Evolutionary conservation across 2,888 invertebrate species (phyloP), one percentile per base, ranked within the genome.

Genomic region (Dyspetes luteomarginatus): DNA sequence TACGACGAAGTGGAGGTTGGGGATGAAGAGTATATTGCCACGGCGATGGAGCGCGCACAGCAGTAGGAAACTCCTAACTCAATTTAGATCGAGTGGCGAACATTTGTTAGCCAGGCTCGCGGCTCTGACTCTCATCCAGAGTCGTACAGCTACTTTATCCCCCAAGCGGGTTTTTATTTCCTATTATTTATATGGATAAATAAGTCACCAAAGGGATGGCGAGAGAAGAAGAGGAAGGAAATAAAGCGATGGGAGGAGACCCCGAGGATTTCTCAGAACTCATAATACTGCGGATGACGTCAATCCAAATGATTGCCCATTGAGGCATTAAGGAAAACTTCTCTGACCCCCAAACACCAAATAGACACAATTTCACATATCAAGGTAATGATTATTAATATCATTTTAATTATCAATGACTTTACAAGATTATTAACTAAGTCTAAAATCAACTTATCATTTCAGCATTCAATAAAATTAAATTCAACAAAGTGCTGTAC

Each of bases 71-170:
- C 89, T 89, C 89, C 81, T 92, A 91, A 92, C 92, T 91, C 92
- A 91, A 92, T 92, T 92, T 92, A 92, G 92, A 92, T 92, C 92
- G 92, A 92, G 92, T 92, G 90, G 87, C 88, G 87, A 86, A 89
- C 92, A 92, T 92, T 92, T 92, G 91, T 92, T 91, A 90, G 87
- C 85, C 83, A 84, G 86, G 84, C 87, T 86, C 83, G 85, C 83
- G 85, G 73, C 48, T 77, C 88, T 84, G 83, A 77, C 86, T 82
- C 82, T 69, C 82, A 12, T 74, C 28, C 69, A 62, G 7, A 58
- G 75, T 74, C 75, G 76, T 64, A 75, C 41, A 50, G 84, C 82
- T 84, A 83, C 86, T 87, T 88, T 88, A 86, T 86, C 85, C 84
- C 80, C 72, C 76, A 67, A 69, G 78, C 76, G 83, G 81, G 85